phyloP scores from a whole-genome alignment of 2,888 invertebrate species.

The Euzetes globulus region DNA sequence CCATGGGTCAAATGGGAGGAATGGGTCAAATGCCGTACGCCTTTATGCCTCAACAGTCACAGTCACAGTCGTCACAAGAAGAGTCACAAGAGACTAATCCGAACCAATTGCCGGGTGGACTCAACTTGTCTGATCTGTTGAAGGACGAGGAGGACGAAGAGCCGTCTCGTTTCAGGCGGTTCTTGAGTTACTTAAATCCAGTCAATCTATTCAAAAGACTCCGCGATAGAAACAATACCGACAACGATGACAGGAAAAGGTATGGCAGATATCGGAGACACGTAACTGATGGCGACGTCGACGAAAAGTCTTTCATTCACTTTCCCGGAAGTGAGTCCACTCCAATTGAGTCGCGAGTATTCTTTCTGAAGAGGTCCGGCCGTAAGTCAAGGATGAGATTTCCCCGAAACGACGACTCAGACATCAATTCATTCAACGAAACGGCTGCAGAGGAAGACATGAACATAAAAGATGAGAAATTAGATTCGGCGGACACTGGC shows the following conservation, averaged over 20 bases:
- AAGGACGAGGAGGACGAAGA: conserved; percentile 35
- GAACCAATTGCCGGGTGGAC: conserved; percentile 31
- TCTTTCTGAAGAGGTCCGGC: conserved; percentile 16
- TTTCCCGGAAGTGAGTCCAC: conserved; percentile 9
- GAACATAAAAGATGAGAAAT: neutral
- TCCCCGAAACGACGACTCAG: conserved; percentile 3
- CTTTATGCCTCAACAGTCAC: neutral
- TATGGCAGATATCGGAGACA: conserved; percentile 9
- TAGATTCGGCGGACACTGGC: conserved; percentile 21
- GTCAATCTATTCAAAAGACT: conserved; percentile 36
- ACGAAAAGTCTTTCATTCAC: neutral
- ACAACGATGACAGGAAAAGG: conserved; percentile 31
- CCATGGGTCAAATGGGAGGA: conserved; percentile 6
- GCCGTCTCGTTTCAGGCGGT: conserved; percentile 31
- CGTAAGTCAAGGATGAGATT: conserved; percentile 17
- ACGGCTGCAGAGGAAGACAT: neutral
- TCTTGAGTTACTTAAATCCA: conserved; percentile 37
- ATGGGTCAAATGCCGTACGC: conserved; percentile 6
- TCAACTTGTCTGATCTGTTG: conserved; percentile 31
- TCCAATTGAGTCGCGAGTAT: neutral
- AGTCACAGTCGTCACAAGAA: neutral
- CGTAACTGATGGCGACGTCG: neutral
- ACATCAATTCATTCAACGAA: conserved; percentile 2
- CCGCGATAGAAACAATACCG: conserved; percentile 31
- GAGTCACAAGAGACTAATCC: neutral